These are phyloP conservation scores for Drosophila neonasuta DNA, from an alignment of 2,888 invertebrate species.

Conservation along the genomic window DNA sequence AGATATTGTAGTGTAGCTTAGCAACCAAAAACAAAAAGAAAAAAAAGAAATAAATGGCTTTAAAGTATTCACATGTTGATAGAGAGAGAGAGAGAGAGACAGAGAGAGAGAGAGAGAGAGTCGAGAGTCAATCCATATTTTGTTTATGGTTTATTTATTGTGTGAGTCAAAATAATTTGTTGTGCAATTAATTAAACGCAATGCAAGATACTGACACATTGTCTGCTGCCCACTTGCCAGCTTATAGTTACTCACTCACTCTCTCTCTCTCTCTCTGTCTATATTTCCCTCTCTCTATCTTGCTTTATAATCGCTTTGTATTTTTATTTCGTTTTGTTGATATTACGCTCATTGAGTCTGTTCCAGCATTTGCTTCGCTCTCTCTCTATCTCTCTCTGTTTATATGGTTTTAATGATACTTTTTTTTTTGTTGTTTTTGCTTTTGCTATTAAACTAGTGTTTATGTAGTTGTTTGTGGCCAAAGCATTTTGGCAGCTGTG, in stretches of 20 bases:
- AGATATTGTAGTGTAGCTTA: slow-evolving; percentile 2
- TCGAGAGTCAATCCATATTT: neutral
- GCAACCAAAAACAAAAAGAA: slow-evolving; percentile 1
- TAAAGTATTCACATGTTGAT: slow-evolving; percentile 2
- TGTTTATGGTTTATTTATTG: slow-evolving; percentile 6
- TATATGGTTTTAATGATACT: slow-evolving; percentile 55
- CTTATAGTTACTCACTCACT: neutral
- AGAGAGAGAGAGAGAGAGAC: too few species aligned
- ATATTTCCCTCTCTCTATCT: slow-evolving; percentile 6
- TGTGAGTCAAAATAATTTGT: slow-evolving; percentile 48
- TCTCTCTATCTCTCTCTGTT: slow-evolving; percentile 50
- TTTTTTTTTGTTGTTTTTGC: slow-evolving; percentile 27
- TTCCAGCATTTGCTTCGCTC: slow-evolving; percentile 41
- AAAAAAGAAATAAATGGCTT: neutral
- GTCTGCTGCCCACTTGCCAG: slow-evolving; percentile 36
- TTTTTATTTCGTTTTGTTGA: neutral
- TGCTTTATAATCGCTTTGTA: slow-evolving; percentile 27
- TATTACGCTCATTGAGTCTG: slow-evolving; percentile 17
- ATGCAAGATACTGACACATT: slow-evolving; percentile 58
- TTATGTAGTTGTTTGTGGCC: slow-evolving; percentile 38
- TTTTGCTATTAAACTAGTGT: slow-evolving; percentile 48
- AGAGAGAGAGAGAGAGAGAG: neutral
- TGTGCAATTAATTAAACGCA: slow-evolving; percentile 61
- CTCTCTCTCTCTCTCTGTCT: neutral
- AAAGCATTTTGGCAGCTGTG: slow-evolving; percentile 38